Conservation (phyloP, 2,888 invertebrate genomes). For the Cheilosia variabilis region DNA sequence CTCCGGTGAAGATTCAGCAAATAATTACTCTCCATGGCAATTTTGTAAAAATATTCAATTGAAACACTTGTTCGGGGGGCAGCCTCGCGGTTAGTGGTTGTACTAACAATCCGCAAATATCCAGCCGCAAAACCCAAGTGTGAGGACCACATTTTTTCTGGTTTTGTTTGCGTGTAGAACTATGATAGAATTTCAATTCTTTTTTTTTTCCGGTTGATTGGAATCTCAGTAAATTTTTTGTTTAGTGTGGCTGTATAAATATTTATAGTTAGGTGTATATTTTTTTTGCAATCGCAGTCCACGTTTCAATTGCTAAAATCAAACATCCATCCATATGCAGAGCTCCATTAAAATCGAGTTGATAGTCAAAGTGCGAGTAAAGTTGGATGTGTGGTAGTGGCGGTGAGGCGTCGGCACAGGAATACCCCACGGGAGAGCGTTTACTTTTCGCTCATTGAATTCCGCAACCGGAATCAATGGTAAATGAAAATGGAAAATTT, state of each 20-base stretch:
- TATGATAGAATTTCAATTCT: slow-evolving; percentile 22
- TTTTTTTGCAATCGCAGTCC: slow-evolving; percentile 10
- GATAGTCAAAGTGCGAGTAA: slow-evolving; percentile 10
- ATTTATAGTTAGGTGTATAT: slow-evolving; percentile 7
- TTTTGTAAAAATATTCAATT: slow-evolving; percentile 10
- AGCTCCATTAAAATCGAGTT: slow-evolving; percentile 34
- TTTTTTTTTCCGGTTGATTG: slow-evolving; percentile 38
- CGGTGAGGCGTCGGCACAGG: neutral
- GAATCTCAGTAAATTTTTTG: slow-evolving; percentile 31
- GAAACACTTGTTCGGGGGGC: neutral
- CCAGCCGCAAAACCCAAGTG: slow-evolving; percentile 20
- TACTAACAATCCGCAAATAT: slow-evolving; percentile 10
- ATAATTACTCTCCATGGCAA: slow-evolving; percentile 11
- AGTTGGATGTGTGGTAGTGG: neutral
- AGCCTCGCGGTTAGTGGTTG: neutral
- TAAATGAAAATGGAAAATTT: slow-evolving; percentile 62
- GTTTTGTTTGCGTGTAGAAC: slow-evolving; percentile 47
- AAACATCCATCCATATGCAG: neutral
- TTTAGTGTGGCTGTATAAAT: neutral
- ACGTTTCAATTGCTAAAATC: slow-evolving; percentile 7
- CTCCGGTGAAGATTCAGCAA: neutral
- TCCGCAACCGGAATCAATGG: slow-evolving; percentile 47
- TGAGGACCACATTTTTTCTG: slow-evolving; percentile 33
- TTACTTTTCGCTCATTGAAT: slow-evolving; percentile 54
- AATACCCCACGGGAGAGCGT: slow-evolving; percentile 43